Evolutionary conservation across 2,888 invertebrate genomes (phyloP).

Genomic region (Xestobium rufovillosum): DNA sequence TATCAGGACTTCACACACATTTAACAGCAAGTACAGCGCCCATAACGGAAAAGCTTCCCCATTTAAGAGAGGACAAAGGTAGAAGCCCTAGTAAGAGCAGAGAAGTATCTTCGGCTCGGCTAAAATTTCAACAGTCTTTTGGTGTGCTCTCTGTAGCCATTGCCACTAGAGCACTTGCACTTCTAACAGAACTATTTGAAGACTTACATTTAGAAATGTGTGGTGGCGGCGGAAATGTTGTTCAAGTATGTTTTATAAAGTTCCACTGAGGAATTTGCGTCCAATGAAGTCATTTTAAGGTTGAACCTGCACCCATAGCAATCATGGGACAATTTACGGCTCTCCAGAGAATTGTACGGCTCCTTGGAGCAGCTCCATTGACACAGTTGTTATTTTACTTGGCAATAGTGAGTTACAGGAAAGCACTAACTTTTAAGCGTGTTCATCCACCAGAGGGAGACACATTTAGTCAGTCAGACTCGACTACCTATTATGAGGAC

Average conservation of each 20-base stretch:
- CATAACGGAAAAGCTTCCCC: constrained; percentile 39
- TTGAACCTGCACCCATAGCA: constrained; percentile 55
- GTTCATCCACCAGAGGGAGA: constrained; percentile 79
- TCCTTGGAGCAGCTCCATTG: constrained; percentile 63
- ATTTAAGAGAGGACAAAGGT: constrained; percentile 48
- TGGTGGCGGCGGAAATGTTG: constrained; percentile 35
- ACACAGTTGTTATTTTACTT: constrained; percentile 81
- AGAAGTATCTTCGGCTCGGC: constrained; percentile 50
- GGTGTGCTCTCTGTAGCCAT: constrained; percentile 85
- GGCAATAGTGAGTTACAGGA: constrained; percentile 84
- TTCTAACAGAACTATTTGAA: constrained; percentile 65
- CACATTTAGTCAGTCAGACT: constrained; percentile 79
- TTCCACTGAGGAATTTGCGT: constrained; percentile 12
- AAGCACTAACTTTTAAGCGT: constrained; percentile 78
- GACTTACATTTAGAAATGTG: constrained; percentile 70
- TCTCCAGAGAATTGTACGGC: constrained; percentile 60
- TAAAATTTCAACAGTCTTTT: constrained; percentile 79
- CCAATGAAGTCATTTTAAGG: constrained; percentile 30
- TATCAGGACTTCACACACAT: constrained; percentile 80
- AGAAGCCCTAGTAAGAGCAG: constrained; percentile 53
- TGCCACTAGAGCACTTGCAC: constrained; percentile 73
- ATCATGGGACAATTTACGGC: constrained; percentile 60
- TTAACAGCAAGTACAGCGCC: constrained; percentile 55
- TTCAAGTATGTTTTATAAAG: constrained; percentile 28
- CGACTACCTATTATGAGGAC: constrained; percentile 94